Evolutionary conservation across 2,888 invertebrate genomes (phyloP), one percentile per base, ranked within the genome.

Genomic region (Drosophila testacea): DNA sequence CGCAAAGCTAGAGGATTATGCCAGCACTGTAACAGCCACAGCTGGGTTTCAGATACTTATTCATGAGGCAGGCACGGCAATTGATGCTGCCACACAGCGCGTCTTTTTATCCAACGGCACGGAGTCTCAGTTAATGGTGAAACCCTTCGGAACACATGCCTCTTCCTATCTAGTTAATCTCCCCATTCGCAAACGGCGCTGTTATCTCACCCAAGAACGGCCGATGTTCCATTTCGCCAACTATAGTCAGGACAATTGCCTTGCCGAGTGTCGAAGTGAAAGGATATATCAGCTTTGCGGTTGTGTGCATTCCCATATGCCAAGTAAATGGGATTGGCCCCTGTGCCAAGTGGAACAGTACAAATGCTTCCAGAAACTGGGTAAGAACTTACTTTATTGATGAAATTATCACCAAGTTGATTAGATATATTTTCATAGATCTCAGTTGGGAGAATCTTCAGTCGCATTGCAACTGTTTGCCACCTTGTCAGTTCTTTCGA

Each of bases 211-310:
- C 1, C 89, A 94, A 39, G 95, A 96, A 92, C 89, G 84, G 4
- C 28, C 55, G 6, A 51, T 93, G 38, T 67, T 74, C 22, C 91
- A 73, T 83, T 93, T 87, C 79, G 80, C 64, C 86, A 90, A 91
- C n/a, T 95, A 95, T 78, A 94, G 94, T 0, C 95, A 94, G 70
- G 93, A 94, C 60, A 96, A 96, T 87, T 96, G 96, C 78, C 91
- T 95, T 83, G 93, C 93, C 0, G 94, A 94, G 72, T 94, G 95
- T 81, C 93, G 94, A 55, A 93, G 94, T 13, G 90, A 92, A 54
- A 75, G 93, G 3, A 90, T 94, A 1, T 91, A 89, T 48, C 82
- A 87, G 4, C 72, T 88, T 3, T 96, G 96, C 77, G 92, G 93
- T 4, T 96, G 96, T 89, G 90, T 94, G 0, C 95, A 95, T 0